phyloP scores from a whole-genome alignment of 2,888 invertebrate genomes.

The Deroplatys truncata region DNA sequence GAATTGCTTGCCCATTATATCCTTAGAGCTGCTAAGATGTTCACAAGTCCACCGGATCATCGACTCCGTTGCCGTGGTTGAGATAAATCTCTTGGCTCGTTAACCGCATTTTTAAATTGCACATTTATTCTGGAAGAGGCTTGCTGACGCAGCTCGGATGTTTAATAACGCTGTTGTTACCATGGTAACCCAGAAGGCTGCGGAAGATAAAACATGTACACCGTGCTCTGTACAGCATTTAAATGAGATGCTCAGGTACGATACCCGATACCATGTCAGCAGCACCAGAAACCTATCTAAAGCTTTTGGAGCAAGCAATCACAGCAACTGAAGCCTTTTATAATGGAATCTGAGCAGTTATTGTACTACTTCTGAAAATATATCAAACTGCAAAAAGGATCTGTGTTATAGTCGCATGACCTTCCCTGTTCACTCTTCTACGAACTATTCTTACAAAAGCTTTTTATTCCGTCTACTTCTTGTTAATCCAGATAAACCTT shows the following conservation, averaged over 20 bases:
- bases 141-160: neutral
- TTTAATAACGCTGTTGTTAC: neutral
- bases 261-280: neutral
- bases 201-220: neutral
- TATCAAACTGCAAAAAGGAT: no score
- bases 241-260: neutral
- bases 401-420: no score
- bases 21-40: no score
- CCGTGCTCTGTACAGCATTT: neutral
- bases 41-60: neutral
- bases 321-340: no score
- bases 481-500: no score
- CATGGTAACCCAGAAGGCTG: neutral
- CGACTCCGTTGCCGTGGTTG: neutral
- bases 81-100: neutral
- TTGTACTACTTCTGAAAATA: no score
- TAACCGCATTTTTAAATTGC: neutral
- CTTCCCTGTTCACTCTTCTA: no score
- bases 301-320: no score
- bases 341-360: no score
- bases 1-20: no score
- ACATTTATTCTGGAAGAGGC: neutral
- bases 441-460: no score
- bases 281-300: neutral
- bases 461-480: no score